A percentile compares a stretch with the other conserved stretches of the same genome.
These are phyloP conservation scores for Notodonta dromedarius DNA, from an alignment of 2,888 invertebrate genomes.

Conservation along the genomic window DNA sequence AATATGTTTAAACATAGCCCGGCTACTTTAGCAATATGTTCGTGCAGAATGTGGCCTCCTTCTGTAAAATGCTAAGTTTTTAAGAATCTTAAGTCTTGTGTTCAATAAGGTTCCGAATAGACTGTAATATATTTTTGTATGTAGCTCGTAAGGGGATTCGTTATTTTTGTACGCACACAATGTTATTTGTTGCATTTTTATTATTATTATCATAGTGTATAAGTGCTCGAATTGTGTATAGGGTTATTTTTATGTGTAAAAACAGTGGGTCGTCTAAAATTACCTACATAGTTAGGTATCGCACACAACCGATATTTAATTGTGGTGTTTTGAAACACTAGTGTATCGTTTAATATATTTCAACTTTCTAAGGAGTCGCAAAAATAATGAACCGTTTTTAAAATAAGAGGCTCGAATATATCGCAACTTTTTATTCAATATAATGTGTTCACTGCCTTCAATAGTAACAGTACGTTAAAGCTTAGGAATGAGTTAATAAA, in stretches of 20 bases:
- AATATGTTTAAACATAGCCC: too few relatives aligned
- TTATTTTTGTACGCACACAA: conserved; percentile 1
- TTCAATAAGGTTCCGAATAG: conserved; percentile 2
- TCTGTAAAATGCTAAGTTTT: background rate
- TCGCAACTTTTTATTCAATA: conserved; percentile 3
- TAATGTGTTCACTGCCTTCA: conserved; percentile 4
- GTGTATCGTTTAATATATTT: too few relatives aligned
- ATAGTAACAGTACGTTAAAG: conserved; percentile 10
- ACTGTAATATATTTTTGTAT: conserved; percentile 5
- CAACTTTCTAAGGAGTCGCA: too few relatives aligned
- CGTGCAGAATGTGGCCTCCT: too few relatives aligned
- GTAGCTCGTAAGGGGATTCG: conserved; percentile 4
- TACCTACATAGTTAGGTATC: too few relatives aligned
- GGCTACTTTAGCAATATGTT: too few relatives aligned
- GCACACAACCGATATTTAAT: too few relatives aligned
- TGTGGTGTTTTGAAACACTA: too few relatives aligned
- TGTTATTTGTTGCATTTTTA: background rate
- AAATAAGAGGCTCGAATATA: background rate
- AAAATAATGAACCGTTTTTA: background rate
- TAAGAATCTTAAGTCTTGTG: background rate
- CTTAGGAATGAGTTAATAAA: conserved; percentile 36
- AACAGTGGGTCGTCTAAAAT: too few relatives aligned
- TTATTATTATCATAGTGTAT: background rate
- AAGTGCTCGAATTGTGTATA: too few relatives aligned
- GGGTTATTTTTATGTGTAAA: too few relatives aligned